Conservation (phyloP, 1,140 invertebrate species). For the Aphelenchoides fujianensis region DNA sequence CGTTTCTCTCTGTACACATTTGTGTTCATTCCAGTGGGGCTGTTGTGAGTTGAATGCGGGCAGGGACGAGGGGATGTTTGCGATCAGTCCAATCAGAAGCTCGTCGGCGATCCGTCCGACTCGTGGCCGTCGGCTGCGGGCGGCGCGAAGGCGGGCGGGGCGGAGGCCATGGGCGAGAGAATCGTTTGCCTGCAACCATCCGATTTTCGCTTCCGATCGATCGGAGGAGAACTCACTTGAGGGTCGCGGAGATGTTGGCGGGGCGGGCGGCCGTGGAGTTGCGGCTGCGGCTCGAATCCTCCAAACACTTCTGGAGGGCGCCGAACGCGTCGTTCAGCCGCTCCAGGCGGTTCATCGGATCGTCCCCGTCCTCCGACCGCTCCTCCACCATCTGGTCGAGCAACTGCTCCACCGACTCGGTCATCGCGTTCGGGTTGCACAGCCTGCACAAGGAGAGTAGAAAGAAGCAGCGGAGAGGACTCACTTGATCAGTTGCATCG, state of each 20-base stretch:
- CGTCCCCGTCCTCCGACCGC: not conserved
- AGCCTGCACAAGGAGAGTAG: too few species aligned
- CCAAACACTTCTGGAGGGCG: conserved; percentile 38
- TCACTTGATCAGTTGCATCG: conserved; percentile 45
- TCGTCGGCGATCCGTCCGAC: not conserved
- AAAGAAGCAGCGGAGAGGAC: too few species aligned
- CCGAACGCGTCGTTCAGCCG: conserved; percentile 40
- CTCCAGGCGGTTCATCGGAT: conserved; percentile 30
- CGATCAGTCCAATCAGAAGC: not conserved
- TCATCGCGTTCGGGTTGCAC: conserved; percentile 44
- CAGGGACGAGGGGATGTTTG: too few species aligned
- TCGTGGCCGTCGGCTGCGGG: not conserved
- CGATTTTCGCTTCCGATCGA: not conserved
- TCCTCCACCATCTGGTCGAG: conserved; percentile 39
- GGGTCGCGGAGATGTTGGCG: not conserved
- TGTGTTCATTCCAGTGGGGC: too few species aligned
- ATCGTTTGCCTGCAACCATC: not conserved
- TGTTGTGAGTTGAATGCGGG: too few species aligned
- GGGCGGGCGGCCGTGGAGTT: not conserved
- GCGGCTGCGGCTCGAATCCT: conserved; percentile 1
- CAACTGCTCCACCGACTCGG: conserved; percentile 45
- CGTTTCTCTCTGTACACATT: conserved; percentile 5
- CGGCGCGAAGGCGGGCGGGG: not conserved
- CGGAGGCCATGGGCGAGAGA: not conserved
- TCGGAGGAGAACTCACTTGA: conserved; percentile 3